Base-by-base conservation (phyloP, 2,797 vertebrate genomes). In the Myotis daubentonii region DNA sequence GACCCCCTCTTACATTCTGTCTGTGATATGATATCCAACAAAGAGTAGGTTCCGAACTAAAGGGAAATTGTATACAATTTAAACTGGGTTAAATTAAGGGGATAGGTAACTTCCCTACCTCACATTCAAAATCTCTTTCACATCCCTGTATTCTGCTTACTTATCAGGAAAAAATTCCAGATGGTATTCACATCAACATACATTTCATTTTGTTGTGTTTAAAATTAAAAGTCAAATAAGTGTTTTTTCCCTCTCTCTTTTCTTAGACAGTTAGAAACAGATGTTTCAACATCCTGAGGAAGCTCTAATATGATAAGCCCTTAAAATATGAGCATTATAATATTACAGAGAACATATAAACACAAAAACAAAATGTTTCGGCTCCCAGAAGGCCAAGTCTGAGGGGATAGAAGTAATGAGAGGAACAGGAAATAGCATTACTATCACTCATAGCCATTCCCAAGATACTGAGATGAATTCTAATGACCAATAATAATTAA, bases 231-330 rank as follows among this genome's bases (percentile, higher is more conserved):
- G 12, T 93, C 60, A 96, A 91, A 71, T 33, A 91, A 83, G 74
- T 90, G 7, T 55, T 44, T 84, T 66, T 66, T 41, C 2, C 22
- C 17, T 51, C 38, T 62, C 49, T 80, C 30, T 51, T 47, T 22
- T 94, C 83, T 78, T 89, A 62, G 19, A 1, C 1, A 51, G 19
- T 91, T 95, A 96, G 57, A 96, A 96, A 90, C 84, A 97, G 76
- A 87, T 95, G 55, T 96, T 97, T 93, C 95, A 96, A 91, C 93
- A 98, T 94, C 94, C 93, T 87, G 92, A 95, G 85, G 78, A 97
- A 97, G 93, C 60, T 66, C 84, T 80, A 96, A 84, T 79, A 65
- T 33, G 90, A n/a, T 93, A 97, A 97, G 53, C 44, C 85, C 91
- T 86, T 92, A 91, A 57, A 87, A 91, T 65, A 53, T 89, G 60